phyloP scores from a whole-genome alignment of 2,888 invertebrate species.

The Aleiodes testaceus region DNA sequence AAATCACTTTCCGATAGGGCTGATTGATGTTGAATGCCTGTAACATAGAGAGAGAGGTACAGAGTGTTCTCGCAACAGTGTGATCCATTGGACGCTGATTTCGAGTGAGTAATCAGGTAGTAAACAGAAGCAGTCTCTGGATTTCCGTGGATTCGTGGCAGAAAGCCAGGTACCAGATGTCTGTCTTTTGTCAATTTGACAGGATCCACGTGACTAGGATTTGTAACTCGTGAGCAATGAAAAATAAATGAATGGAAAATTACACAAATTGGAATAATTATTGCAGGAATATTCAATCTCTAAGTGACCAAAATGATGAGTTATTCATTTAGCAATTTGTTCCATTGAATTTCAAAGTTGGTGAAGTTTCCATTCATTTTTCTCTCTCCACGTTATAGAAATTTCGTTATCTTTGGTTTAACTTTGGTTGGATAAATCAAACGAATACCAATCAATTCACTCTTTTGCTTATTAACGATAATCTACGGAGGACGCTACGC shows the following conservation, averaged over 20 bases:
- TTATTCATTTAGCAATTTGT: no score
- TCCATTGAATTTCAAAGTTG: no score
- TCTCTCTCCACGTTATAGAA: no score
- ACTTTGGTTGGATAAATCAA: constrained; percentile 13
- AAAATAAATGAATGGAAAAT: no score
- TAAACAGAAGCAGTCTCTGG: constrained; percentile 42
- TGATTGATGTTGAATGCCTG: constrained; percentile 24
- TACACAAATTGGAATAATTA: no score
- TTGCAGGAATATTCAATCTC: no score
- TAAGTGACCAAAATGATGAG: no score
- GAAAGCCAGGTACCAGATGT: constrained; percentile 47
- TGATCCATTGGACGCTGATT: constrained; percentile 48
- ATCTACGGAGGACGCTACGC: constrained; percentile 66
- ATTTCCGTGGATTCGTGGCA: constrained; percentile 42
- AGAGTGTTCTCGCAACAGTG: constrained; percentile 40
- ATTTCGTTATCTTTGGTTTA: constrained; percentile 21
- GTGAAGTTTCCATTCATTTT: no score
- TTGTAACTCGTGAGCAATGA: no score
- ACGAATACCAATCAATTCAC: constrained; percentile 27
- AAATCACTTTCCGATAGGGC: constrained; percentile 23
- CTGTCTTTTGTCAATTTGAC: constrained; percentile 32
- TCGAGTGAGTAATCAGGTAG: constrained; percentile 45
- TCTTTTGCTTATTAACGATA: constrained; percentile 1
- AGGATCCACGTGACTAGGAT: constrained; percentile 22
- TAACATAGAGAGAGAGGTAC: constrained; percentile 20